phyloP scores from a whole-genome alignment of 2,888 invertebrate genomes.

The Cerastoderma edule region DNA sequence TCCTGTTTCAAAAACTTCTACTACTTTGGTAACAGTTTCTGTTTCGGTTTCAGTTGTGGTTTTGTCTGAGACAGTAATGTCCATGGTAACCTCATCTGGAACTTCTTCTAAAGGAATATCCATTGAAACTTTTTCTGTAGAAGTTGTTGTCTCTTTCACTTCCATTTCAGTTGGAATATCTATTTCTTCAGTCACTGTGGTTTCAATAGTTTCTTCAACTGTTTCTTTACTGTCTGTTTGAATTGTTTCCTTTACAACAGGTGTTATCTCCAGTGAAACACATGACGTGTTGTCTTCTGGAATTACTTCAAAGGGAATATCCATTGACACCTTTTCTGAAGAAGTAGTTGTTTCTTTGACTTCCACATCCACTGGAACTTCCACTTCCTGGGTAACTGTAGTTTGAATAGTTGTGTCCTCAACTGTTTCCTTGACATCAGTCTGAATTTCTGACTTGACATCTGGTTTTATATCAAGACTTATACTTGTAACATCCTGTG shows the following conservation, averaged over 20 bases:
- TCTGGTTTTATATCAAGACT: neutral
- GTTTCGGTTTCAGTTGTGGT: conserved; percentile 41
- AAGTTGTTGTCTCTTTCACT: conserved; percentile 40
- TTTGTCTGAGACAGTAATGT: conserved; percentile 45
- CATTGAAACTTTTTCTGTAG: conserved; percentile 11
- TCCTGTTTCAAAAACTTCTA: conserved; percentile 57
- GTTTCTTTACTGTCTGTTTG: conserved; percentile 1
- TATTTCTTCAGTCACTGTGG: conserved; percentile 31
- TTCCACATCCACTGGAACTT: neutral
- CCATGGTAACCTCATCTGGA: conserved; percentile 43
- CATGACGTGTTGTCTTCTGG: too few species aligned
- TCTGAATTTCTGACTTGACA: neutral
- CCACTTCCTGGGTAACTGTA: neutral
- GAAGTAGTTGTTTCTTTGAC: neutral
- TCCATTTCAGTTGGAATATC: neutral
- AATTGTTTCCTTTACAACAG: neutral
- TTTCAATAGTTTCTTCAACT: conserved; percentile 1
- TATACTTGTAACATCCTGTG: neutral
- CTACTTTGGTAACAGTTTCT: conserved; percentile 47
- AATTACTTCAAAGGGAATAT: neutral
- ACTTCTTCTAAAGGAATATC: conserved; percentile 35
- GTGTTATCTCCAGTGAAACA: neutral
- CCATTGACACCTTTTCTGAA: neutral
- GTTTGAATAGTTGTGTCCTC: too few species aligned
- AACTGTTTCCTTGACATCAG: neutral